Base-by-base conservation (phyloP, 2,113 vertebrate species). In the Melanotaenia duboulayi region DNA sequence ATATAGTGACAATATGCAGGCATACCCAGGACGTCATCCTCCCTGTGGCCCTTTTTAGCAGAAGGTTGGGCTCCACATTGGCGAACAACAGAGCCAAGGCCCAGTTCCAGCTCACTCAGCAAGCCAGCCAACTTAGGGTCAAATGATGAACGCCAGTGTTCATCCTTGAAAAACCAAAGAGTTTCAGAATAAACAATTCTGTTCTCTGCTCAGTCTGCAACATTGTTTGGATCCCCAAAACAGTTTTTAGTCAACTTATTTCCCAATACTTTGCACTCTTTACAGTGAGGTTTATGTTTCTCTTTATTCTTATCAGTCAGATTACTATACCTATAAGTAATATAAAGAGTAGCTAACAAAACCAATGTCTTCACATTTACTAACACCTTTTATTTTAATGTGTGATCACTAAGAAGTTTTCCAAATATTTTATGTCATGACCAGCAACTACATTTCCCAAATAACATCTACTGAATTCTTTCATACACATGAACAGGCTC, bases 41-140 rank as follows among this genome's bases (percentile, higher is more conserved):
- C 97, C 22, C 54, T 68, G 7, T 81, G 86, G 52, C 89, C 82
- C 72, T 89, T 95, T 79, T 87, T 55, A 76, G 91, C 91, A 48
- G 86, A 90, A 11, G 90, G 82, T 37, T 87, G 87, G 66, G 87
- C 65, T 80, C 95, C 94, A 70, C 95, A 94, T 81, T 95, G 94
- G 56, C 96, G 95, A 35, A 99, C 90, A 85, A 95, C 91, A 56
- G 95, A 92, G 64, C 96, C 95, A 77, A 99, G 90, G 7, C 97
- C 97, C 61, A 91, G 87, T 90, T 99, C 97, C 67, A 99, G 92
- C 50, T 99, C 96, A 89, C 91, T 96, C 81, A 99, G 89, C 84
- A 99, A 94, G 72, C 91, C 94, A 75, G 98, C 97, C 19, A 99
- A 93, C 81, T 98, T 98, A 0, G 97, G 97, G 86, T 99, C 97